Evolutionary conservation across 37 sponge, comb jelly and placozoan genomes (phyloP), one percentile per base, ranked within the genome.

Genomic region (Dysidea cf. avara): DNA sequence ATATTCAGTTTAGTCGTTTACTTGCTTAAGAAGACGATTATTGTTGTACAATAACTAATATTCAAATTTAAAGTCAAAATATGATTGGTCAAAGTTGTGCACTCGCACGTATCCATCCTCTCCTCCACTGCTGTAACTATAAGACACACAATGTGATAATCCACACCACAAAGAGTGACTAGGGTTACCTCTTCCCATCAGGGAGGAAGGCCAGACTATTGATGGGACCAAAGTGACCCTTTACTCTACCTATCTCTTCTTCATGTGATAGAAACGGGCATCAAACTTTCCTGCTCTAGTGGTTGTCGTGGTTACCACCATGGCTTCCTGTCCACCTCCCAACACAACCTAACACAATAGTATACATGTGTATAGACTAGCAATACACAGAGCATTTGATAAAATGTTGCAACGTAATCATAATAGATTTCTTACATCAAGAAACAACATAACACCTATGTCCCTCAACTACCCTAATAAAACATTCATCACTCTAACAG

Each of bases 91-190:
- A 72, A 98, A 98, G 17, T 86, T 78, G 74, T 95, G 99, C 13
- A 98, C 83, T 51, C 99, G 57, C 0, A 98, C 96, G 59, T 92
- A 95, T 24, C 99, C 99, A 83, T 98, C 99, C 68, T 98, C 99
- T 72, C 96, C 96, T 26, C 99, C 99, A 83, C 96, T 95, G 71
- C 93, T 87, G 69, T 92, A 94, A 53, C 92, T 94, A 71, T 28
- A 55, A 4, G 37, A 5, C 12, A 53, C 37, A 43, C 34, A 1
- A 34, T 61, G 37, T 21, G 25, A 34, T 14, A 9, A 3, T 21
- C 40, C 7, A 36, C 21, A 25, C 18, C 18, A n/a, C 33, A 61
- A 6, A 34, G 32, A 61, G 32, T 20, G 63, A 61, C 33, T 18
- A 49, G 16, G 16, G 13, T 18, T 55, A 89, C 85, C 85, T 80